These are phyloP conservation scores for Cydia pomonella DNA, from an alignment of 1,140 invertebrate genomes.

Conservation along the genomic window DNA sequence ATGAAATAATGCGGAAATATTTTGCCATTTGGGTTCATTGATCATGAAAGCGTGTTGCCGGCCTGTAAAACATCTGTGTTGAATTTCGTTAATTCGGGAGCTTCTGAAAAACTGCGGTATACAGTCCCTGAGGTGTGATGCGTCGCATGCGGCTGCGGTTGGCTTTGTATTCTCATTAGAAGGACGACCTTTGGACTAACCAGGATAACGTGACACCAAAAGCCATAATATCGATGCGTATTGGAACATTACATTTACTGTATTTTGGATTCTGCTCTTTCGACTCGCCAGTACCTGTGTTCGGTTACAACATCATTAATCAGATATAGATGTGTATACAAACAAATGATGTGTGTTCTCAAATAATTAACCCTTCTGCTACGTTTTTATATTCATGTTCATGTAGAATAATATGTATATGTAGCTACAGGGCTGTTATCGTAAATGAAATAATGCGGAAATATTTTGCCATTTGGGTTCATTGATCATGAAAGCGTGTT, in stretches of 20 bases:
- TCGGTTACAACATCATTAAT: not conserved
- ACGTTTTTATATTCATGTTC: no score
- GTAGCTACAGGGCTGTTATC: not conserved
- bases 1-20: conserved; percentile 7
- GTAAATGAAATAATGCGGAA: conserved; percentile 2
- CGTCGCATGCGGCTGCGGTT: conserved; percentile 3
- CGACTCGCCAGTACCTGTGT: not conserved
- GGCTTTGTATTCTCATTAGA: not conserved
- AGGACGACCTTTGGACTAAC: not conserved
- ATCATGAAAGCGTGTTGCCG: not conserved
- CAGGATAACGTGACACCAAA: not conserved
- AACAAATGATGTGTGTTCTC: no score
- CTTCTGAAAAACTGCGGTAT: conserved; percentile 2
- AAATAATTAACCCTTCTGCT: no score
- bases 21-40: not conserved
- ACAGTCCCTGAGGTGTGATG: conserved; percentile 21
- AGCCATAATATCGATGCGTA: not conserved
- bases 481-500: conserved; percentile 15
- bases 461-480: not conserved
- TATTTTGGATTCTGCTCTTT: not conserved
- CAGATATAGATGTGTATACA: no score
- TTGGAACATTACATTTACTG: not conserved
- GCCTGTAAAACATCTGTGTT: not conserved
- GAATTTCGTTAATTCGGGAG: conserved; percentile 7
- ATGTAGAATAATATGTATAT: not conserved